Base-by-base conservation (phyloP, 2,113 vertebrate genomes). In the Phodopus roborovskii region DNA sequence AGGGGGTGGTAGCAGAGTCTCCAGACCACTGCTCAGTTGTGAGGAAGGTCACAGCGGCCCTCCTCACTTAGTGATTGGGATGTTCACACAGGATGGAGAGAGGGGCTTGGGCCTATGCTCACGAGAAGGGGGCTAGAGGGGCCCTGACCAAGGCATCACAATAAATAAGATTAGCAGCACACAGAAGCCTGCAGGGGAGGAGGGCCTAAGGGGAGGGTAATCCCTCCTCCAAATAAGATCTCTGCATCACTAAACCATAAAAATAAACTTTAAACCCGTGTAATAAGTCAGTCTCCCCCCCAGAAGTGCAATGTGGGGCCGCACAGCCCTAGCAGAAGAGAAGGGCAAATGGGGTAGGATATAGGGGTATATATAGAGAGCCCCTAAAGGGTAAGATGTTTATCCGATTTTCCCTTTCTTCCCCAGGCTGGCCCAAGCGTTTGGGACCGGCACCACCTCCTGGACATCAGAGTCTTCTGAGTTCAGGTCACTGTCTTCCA, bases 211-310 rank as follows among this genome's bases (percentile, higher is more conserved):
- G 87, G 95, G 66, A 68, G 91, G 85, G 62, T 22, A 39, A 48
- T 15, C 88, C 66, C 81, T 66, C 60, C 60, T 78, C 75, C 77
- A 96, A 97, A 94, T 97, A 95, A 97, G 77, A 97, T 95, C 92
- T 95, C 70, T 96, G 92, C 95, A 97, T 96, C 94, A 97, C 95
- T 95, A 96, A 97, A 94, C 96, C 97, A 97, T 95, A 97, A 97
- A 97, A 97, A 97, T 97, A 97, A 97, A 96, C 95, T 95, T 97
- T 96, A 96, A 97, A 97, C 96, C 96, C 85, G 92, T 97, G 97
- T 97, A 97, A 33, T 86, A 95, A 93, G 92, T 97, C 84, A 24
- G 79, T 92, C 68, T 92, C 74, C 48, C 73, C 53, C 50, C 50
- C 50, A 95, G 88, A 97, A 97, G 96, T 96, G 95, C 96, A 97